Evolutionary conservation across 1,140 invertebrate species (phyloP).

Genomic region (Lordiphosa stackelbergi): DNA sequence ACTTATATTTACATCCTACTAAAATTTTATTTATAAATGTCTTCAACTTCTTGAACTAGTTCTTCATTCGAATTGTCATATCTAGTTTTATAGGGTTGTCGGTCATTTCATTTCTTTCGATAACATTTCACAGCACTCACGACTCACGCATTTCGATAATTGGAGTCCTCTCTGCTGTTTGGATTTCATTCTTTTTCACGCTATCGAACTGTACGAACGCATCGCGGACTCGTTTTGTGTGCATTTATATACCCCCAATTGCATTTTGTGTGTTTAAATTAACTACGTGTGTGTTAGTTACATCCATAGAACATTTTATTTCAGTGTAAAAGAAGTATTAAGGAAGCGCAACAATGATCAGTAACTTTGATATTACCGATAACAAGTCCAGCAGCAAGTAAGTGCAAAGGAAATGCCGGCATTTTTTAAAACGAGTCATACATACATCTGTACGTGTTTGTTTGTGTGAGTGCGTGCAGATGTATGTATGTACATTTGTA

Average conservation of each 20-base stretch:
- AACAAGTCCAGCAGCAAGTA: conserved; percentile 71
- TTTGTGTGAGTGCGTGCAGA: conserved; percentile 17
- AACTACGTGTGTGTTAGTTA: conserved; percentile 19
- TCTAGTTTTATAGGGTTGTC: too few species aligned
- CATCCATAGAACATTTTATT: conserved; percentile 1
- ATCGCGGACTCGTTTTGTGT: conserved; percentile 7
- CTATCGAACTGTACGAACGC: conserved; percentile 16
- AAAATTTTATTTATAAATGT: too few species aligned
- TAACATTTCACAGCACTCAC: too few species aligned
- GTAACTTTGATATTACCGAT: conserved; percentile 62
- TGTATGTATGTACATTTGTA: neutral
- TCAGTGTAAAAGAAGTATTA: conserved; percentile 1
- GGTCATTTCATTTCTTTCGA: too few species aligned
- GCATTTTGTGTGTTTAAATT: conserved; percentile 27
- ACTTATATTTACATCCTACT: too few species aligned
- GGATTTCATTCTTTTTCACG: too few species aligned
- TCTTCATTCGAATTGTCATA: too few species aligned
- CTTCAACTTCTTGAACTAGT: too few species aligned
- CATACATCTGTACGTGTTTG: neutral
- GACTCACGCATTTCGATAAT: too few species aligned
- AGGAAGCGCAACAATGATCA: conserved; percentile 46
- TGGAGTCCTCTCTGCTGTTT: too few species aligned
- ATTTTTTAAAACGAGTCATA: conserved; percentile 20
- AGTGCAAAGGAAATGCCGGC: conserved; percentile 46
- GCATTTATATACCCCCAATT: conserved; percentile 16